Base-by-base conservation (phyloP, 2,113 vertebrate species). In the Anoplopoma fimbria region DNA sequence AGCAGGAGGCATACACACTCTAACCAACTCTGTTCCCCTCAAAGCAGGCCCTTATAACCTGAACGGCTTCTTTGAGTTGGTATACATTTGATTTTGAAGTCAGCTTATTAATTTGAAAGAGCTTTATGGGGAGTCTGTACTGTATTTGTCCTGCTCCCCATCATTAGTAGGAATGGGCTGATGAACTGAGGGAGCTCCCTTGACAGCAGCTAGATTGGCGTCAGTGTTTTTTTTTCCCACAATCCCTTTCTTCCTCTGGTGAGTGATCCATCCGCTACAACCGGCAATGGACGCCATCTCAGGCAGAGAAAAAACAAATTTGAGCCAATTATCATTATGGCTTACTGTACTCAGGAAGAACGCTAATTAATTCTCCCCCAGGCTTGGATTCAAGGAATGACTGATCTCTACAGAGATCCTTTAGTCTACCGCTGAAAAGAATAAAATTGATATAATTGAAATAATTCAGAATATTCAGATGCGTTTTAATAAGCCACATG, bases 301-400 rank as follows among this genome's bases (percentile, higher is more conserved):
- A 76, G 86, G 73, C 88, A 83, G 68, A 89, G 86, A 91, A 92
- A 42, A 90, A 88, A 57, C 80, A 88, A 85, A 94, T 90, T 90
- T 90, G 68, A 92, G 89, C 92, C 91, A 94, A 93, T 95, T 94
- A 95, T 87, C 93, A 92, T 91, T 78, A 84, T 86, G 67, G 87
- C 84, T 91, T 84, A 73, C 71, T 75, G 77, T 88, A 70, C 77
- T 89, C 91, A 75, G 88, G 87, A 91, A 88, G 79, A 91, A 51
- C 86, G 75, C 90, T 95, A 94, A 94, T 95, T 93, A 93, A 95
- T 94, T 94, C 61, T 73, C 91, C 93, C 93, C 79, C 79, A 86
- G 94, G 90, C 89, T 74, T 77, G 62, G 74, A 87, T 85, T 79
- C 85, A 89, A 87, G 86, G 83, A 92, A 84, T 74, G 79, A 78